Evolutionary conservation across 2,113 vertebrate genomes (phyloP), one percentile per base, ranked within the genome.

Genomic region (Lanius collurio): DNA sequence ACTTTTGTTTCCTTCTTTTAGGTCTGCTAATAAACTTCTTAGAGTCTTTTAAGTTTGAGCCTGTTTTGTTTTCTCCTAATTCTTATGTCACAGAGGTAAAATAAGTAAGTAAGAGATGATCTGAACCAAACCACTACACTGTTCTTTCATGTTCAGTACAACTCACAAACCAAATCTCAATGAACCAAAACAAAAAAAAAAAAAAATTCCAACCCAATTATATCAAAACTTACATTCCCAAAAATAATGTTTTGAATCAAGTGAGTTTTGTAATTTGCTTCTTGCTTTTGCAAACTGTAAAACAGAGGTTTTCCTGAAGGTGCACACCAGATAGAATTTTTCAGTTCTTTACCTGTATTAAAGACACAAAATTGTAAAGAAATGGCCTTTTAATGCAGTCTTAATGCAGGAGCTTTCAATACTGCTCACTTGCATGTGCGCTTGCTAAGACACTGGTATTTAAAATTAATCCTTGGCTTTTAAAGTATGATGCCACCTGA

Each of bases 221-320:
- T 1, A 5, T 9, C 9, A 60, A 19, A 46, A 10, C 1, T 53
- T 35, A 1, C 3, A 6, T 69, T 70, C 12, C 35, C 1, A 42
- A 49, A 44, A 42, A 28, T 9, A 7, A 2, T 30, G 5, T 59
- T 35, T 55, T 67, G 13, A 56, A 35, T 47, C 1, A 2, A 14
- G 3, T 4, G 18, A 3, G 1, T 35, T 82, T 89, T 55, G 6
- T 27, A 44, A 50, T 35, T 12, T 3, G 1, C 17, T 52, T 10
- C 5, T 65, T 56, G 11, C 15, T 83, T 87, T 55, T 49, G 16
- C 44, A 70, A 60, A 44, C 1, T 10, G 41, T 44, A 30, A 74
- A 68, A 76, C 2, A 52, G 27, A 71, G 3, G 6, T 59, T 73
- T 73, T 74, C 7, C 23, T 62, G 31, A 46, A 46, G 26, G 30